These are phyloP conservation scores for Trissolcus basalis DNA, from an alignment of 1,140 invertebrate genomes.

Conservation along the genomic window DNA sequence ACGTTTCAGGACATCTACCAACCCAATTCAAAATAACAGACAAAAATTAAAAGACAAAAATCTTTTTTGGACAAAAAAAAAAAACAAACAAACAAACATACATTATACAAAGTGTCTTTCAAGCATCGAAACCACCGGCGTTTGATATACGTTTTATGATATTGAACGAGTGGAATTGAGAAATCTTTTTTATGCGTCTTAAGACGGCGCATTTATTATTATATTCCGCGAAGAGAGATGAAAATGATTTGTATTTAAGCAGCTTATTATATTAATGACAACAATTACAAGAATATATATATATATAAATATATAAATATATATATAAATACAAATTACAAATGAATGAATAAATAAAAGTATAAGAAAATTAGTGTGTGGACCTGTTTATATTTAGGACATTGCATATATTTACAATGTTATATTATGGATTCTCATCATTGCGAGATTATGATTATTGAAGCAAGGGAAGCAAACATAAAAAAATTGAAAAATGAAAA, in stretches of 20 bases:
- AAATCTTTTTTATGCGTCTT: slow-evolving; percentile 64
- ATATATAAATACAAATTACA: slow-evolving; percentile 42
- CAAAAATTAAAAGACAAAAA: not conserved
- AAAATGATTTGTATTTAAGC: slow-evolving; percentile 67
- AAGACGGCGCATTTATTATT: slow-evolving; percentile 48
- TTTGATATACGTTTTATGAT: slow-evolving; percentile 67
- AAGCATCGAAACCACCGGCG: slow-evolving; percentile 68
- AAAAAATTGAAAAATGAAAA: slow-evolving; percentile 35
- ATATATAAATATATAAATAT: slow-evolving; percentile 40
- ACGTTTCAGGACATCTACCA: too few species aligned
- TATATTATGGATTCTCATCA: slow-evolving; percentile 66
- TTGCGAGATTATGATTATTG: slow-evolving; percentile 57
- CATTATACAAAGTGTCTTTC: slow-evolving; percentile 71
- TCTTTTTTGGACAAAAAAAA: slow-evolving; percentile 6
- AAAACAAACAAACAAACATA: slow-evolving; percentile 35
- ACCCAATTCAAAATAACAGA: not conserved
- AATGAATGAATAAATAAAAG: slow-evolving; percentile 52
- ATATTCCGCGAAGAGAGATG: slow-evolving; percentile 54
- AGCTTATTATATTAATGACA: slow-evolving; percentile 70
- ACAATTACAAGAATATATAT: slow-evolving; percentile 58
- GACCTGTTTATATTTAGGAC: slow-evolving; percentile 71
- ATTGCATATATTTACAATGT: slow-evolving; percentile 69
- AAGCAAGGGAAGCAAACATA: slow-evolving; percentile 29
- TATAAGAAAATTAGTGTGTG: slow-evolving; percentile 64
- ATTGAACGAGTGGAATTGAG: slow-evolving; percentile 65